A percentile compares a stretch with the other conserved stretches of the same genome.
These are phyloP conservation scores for Plestiodon gilberti DNA, from an alignment of 2,113 vertebrate species.

Conservation along the genomic window DNA sequence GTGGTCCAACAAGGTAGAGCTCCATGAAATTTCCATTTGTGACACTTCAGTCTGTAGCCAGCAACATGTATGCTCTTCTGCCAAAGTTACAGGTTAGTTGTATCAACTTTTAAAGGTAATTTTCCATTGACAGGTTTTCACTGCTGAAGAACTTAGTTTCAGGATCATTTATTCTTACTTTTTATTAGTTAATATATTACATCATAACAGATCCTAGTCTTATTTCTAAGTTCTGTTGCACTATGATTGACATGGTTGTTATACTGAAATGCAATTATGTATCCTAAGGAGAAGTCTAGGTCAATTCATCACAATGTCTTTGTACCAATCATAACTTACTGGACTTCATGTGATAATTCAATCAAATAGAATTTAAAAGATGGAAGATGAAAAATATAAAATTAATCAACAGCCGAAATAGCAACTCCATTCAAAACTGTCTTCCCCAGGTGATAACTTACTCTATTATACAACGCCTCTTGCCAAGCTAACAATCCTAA, in stretches of 20 bases:
- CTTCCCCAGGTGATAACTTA: constrained; percentile 4
- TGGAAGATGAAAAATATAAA: background rate
- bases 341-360: constrained; percentile 1
- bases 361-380: constrained; percentile 10
- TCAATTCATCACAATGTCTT: constrained; percentile 11
- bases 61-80: background rate
- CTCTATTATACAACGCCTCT: background rate
- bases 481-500: background rate
- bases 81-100: background rate
- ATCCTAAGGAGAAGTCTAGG: constrained; percentile 11
- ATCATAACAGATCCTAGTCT: background rate
- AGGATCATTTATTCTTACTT: background rate
- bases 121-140: background rate
- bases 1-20: background rate
- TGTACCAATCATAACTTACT: background rate
- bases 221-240: background rate
- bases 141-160: background rate
- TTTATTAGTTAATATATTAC: background rate
- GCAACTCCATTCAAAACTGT: background rate
- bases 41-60: background rate
- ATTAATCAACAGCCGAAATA: constrained; percentile 27
- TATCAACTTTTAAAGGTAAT: background rate
- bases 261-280: constrained; percentile 3
- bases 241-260: constrained; percentile 3
- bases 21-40: background rate